These are phyloP conservation scores for Nezara viridula DNA, from an alignment of 2,888 invertebrate species.

Conservation along the genomic window DNA sequence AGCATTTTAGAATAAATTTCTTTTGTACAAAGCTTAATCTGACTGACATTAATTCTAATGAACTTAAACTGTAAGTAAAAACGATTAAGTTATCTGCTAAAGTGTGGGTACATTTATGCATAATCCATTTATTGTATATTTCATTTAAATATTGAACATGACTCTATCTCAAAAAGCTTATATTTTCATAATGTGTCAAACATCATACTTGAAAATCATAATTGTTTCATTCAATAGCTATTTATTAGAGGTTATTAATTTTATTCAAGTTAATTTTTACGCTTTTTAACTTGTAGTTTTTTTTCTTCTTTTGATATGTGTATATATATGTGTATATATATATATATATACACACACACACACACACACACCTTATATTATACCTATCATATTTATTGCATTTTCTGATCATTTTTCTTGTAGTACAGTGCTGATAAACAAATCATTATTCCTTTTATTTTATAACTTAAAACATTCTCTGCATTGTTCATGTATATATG, in stretches of 20 bases:
- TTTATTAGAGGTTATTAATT: neutral
- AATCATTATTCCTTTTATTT: neutral
- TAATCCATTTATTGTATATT: neutral
- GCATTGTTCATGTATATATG: constrained; percentile 21
- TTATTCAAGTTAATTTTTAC: neutral
- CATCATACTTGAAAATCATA: neutral
- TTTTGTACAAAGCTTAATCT: neutral
- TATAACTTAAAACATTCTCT: constrained; percentile 13
- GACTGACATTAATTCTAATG: neutral
- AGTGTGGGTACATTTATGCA: neutral
- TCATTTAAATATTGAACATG: neutral
- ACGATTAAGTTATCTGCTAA: neutral
- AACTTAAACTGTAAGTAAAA: neutral
- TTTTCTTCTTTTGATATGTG: neutral
- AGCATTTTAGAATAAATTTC: neutral
- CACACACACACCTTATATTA: too few relatives aligned
- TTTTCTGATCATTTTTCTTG: neutral
- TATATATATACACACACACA: too few relatives aligned
- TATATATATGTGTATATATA: neutral
- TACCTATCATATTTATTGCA: neutral
- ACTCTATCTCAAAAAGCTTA: constrained; percentile 6
- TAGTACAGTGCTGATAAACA: neutral
- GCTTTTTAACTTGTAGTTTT: neutral
- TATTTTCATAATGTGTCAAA: neutral
- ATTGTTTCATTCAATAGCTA: neutral